Percentiles rank a stretch among this genome's conserved stretches.
phyloP scores from a whole-genome alignment of 1,140 invertebrate genomes.

The Pygmarrhopalites habei region DNA sequence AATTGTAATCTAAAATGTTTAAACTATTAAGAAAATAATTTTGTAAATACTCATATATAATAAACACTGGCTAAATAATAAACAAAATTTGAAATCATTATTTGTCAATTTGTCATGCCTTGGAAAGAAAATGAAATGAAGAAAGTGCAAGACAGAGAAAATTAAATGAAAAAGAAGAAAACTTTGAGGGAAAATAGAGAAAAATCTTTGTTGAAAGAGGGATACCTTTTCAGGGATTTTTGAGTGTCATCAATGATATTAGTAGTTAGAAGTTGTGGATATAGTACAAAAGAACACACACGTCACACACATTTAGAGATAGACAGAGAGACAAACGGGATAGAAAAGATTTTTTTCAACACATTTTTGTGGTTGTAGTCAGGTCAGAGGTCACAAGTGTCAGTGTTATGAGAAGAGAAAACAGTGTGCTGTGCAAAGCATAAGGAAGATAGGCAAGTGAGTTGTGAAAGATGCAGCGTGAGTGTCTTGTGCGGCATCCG shows the following conservation, averaged over 20 bases:
- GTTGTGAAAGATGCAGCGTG: constrained; percentile 17
- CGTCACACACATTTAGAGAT: neutral
- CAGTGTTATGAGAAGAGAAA: neutral
- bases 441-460: constrained; percentile 11
- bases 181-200: no score
- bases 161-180: no score
- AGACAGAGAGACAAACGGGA: neutral
- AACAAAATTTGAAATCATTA: no score
- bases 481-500: neutral
- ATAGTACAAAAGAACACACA: neutral
- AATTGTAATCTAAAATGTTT: neutral
- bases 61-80: no score
- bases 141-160: no score
- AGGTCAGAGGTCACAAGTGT: neutral
- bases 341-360: neutral
- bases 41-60: no score
- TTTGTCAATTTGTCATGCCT: no score
- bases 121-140: no score
- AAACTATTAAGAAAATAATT: neutral
- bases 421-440: constrained; percentile 12
- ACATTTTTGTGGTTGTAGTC: neutral
- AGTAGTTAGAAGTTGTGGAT: neutral
- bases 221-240: no score
- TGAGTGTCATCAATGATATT: neutral
- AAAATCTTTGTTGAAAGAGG: neutral